Evolutionary conservation across 2,888 invertebrate genomes (phyloP).

Genomic region (Aproaerema taeniolella): DNA sequence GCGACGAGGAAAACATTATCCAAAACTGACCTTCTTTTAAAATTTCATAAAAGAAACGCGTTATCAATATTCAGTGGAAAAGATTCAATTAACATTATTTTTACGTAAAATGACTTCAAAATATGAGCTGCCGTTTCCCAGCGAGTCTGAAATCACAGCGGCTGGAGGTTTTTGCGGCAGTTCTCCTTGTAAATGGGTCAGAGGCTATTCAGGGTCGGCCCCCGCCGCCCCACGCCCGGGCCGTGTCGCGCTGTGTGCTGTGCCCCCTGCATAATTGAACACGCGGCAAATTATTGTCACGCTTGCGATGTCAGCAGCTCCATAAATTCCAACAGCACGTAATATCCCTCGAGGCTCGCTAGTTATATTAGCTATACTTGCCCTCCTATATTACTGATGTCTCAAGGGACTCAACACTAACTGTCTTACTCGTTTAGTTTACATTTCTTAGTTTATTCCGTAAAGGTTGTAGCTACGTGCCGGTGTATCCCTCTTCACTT

Average conservation of each 20-base stretch:
- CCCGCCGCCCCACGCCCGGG: constrained; percentile 29
- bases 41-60: no score
- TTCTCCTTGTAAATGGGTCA: constrained; percentile 69
- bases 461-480: neutral
- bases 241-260: constrained; percentile 37
- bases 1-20: no score
- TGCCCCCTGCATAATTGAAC: constrained; percentile 72
- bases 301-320: constrained; percentile 44
- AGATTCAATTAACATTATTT: no score
- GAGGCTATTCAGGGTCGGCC: constrained; percentile 56
- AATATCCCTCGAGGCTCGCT: constrained; percentile 18
- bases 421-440: constrained; percentile 4
- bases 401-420: constrained; percentile 7
- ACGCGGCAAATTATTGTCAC: constrained; percentile 70
- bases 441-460: neutral
- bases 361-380: constrained; percentile 18
- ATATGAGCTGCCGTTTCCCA: constrained; percentile 30
- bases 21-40: no score
- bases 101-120: constrained; percentile 22
- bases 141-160: constrained; percentile 40
- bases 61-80: no score
- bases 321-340: constrained; percentile 29
- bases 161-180: constrained; percentile 48
- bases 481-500: neutral
- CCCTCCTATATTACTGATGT: constrained; percentile 3